Base-by-base conservation (phyloP, 1,140 invertebrate species). In the Trichonephila inaurata region DNA sequence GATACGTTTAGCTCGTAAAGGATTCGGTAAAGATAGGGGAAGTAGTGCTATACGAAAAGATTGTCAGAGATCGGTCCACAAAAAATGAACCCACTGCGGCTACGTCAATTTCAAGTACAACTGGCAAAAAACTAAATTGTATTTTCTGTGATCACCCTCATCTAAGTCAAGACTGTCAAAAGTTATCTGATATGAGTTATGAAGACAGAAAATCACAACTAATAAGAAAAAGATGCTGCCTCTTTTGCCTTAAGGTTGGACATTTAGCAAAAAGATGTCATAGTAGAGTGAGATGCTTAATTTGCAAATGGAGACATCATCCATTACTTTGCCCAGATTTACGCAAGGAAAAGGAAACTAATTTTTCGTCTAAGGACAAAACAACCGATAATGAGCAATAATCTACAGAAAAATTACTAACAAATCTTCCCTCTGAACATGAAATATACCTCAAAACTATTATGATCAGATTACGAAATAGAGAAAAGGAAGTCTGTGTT, bases 401-500 rank as follows among this genome's bases (percentile, higher is more conserved):
- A 21, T 28, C 33, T 16, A 66, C 21, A 24, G 60, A 66, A 66
- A 58, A 14, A 10, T 69, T 92, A 14, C 82, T 66, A n/a, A 86
- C 58, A 33, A 51, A 60, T 24, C 66, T 72, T 91, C 12, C 40
- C 6, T 86, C 83, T 33, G 28, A 85, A 69, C 12, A 58, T 40
- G 91, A 66, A 85, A 69, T 86, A 86, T 92, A 86, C 60, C 51
- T 92, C 7, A 92, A 92, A 87, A 86, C 82, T 12, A 24, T 86
- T 16, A 88, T 40, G 0, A n/a, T 93, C 16, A 62, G 92, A 64
- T 14, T 93, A 61, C 66, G 69, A 21, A n/a, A 93, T 44, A 64
- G 44, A 28, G 28, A 28, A 0, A 81, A 82, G 58, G 60, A 88
- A 64, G 14, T 24, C 14, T 86, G 60, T 66, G 92, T 93, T 16